Evolutionary conservation across 1,140 invertebrate species (phyloP), one percentile per base, ranked within the genome.

Genomic region (Caenorhabditis latens): DNA sequence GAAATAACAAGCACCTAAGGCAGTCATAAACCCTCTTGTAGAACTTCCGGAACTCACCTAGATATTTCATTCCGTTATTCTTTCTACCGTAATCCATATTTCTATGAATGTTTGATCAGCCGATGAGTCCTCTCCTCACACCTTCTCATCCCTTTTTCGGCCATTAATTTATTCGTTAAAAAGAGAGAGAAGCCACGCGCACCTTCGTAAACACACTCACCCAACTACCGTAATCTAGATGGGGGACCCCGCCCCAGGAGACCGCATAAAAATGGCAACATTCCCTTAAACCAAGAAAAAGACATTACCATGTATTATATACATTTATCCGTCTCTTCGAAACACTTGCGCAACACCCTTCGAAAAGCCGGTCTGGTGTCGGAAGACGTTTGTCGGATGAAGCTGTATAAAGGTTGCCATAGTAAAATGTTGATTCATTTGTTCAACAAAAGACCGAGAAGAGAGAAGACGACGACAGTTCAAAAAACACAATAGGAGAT

Each of bases 241-340:
- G 19, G 19, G 16, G 19, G 8, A 79, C n/a, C 21, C 43, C 71
- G 42, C 71, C 43, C 32, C 71, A 50, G 71, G 71, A 79, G 43
- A 79, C 71, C 71, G 53, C 71, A 79, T 79, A 79, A 79, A 58
- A 79, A 79, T 79, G 71, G 46, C 71, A 79, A 79, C 71, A 79
- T 50, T 79, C 71, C 71, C n/a, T 79, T 79, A 79, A 79, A 79
- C 71, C 71, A 43, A n/a, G 16, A n/a, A 79, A 79, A 79, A 9
- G 32, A 50, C 65, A 71, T 71, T 71, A 71, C 71, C 71, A 67
- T 43, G 71, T 79, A 43, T 79, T n/a, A 32, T 21, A 79, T 79
- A 50, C 71, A 79, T 79, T 48, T 79, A 79, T 79, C 46, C 71
- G 19, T 46, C 40, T 79, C 42, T 50, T 79, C 40, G 14, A n/a